Evolutionary conservation across 1,140 invertebrate species (phyloP).

Genomic region (Drosophila neocordata): DNA sequence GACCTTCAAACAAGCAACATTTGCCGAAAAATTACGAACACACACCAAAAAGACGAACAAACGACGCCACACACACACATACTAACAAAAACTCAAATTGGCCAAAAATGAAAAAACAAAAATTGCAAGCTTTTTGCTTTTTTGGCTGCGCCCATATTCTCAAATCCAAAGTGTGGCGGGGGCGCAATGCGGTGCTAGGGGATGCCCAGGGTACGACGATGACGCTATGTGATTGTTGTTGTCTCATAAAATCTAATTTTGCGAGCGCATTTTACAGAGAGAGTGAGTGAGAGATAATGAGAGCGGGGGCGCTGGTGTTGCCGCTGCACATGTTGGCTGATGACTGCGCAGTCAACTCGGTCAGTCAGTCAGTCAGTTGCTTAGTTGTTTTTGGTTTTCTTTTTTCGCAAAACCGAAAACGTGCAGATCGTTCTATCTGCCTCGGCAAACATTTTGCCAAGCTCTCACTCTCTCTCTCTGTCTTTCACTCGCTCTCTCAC

Average conservation of each 20-base stretch:
- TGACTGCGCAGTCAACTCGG: conserved; percentile 14
- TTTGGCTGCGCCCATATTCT: conserved; percentile 80
- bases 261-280: conserved; percentile 69
- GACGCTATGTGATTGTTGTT: conserved; percentile 72
- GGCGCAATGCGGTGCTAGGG: background rate
- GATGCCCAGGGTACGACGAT: conserved; percentile 47
- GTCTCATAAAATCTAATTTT: conserved; percentile 79
- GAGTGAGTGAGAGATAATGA: conserved; percentile 43
- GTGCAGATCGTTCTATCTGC: conserved; percentile 42
- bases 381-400: conserved; percentile 14
- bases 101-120: conserved; percentile 51
- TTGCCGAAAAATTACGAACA: conserved; percentile 71
- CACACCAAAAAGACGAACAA: conserved; percentile 49
- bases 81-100: conserved; percentile 62
- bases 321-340: conserved; percentile 21
- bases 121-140: conserved; percentile 75
- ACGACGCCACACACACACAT: conserved; percentile 36
- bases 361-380: conserved; percentile 4
- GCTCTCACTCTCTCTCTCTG: conserved; percentile 21
- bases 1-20: conserved; percentile 81
- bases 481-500: background rate
- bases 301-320: conserved; percentile 41
- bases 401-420: conserved; percentile 46
- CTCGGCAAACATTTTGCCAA: conserved; percentile 43
- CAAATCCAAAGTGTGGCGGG: conserved; percentile 14